phyloP scores from a whole-genome alignment of 2,888 invertebrate genomes.

The Standfussiana lucernea region DNA sequence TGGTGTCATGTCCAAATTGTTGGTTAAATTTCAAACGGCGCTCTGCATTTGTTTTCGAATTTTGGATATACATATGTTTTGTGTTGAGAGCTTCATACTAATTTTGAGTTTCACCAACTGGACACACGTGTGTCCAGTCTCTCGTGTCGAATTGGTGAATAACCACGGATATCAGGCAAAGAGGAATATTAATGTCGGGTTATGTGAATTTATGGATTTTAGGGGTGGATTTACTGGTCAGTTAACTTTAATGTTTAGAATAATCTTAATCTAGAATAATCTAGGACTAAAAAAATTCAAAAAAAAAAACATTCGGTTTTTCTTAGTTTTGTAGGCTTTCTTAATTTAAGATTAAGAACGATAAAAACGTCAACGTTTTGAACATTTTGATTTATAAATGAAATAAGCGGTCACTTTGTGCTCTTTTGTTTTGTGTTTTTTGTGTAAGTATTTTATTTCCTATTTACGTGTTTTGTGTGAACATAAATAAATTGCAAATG shows the following conservation, averaged over 20 bases:
- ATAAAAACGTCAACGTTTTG: background rate
- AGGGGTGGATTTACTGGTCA: background rate
- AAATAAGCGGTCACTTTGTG: no score
- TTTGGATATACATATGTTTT: background rate
- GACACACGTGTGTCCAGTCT: no score
- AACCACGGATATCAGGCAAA: background rate
- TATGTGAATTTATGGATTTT: background rate
- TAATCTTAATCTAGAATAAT: no score
- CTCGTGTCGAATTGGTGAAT: no score
- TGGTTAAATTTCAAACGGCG: constrained; percentile 10
- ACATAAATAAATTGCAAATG: no score
- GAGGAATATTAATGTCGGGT: background rate
- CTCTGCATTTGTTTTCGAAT: background rate
- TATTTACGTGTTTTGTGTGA: no score
- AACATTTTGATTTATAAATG: no score
- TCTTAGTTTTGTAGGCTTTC: background rate
- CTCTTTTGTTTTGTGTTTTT: no score
- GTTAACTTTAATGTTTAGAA: background rate
- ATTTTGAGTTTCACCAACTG: no score
- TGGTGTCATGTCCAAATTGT: background rate
- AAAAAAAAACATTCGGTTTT: background rate
- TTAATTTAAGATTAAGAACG: background rate
- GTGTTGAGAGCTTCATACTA: background rate
- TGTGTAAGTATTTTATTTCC: no score
- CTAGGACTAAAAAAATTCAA: no score